Conservation (phyloP, 2,113 vertebrate species). For the Bambusicola thoracicus region DNA sequence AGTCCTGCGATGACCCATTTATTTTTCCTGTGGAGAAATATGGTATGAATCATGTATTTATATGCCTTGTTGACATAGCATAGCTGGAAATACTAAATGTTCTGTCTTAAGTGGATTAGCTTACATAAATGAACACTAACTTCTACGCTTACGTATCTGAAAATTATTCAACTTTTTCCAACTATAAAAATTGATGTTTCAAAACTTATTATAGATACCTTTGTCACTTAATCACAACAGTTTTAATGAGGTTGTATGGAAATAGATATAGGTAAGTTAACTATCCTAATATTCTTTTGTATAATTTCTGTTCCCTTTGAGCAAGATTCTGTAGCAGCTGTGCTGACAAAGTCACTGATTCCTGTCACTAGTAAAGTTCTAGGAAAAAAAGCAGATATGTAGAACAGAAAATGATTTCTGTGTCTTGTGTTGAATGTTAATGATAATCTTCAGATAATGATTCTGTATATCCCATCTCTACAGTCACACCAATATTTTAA, state of each 20-base stretch:
- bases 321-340: not conserved
- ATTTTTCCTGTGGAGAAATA: not conserved
- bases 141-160: not conserved
- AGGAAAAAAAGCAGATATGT: not conserved
- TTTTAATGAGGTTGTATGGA: not conserved
- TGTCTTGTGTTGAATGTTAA: not conserved
- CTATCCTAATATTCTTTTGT: not conserved
- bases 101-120: not conserved
- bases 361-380: not conserved
- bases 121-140: not conserved
- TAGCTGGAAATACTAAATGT: not conserved
- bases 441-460: not conserved
- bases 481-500: not conserved
- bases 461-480: not conserved
- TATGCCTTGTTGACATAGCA: not conserved
- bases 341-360: not conserved
- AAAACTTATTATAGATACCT: not conserved
- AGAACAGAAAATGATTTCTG: not conserved
- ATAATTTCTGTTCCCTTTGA: not conserved
- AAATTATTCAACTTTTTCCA: not conserved
- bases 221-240: not conserved
- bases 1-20: not conserved
- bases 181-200: not conserved
- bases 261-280: not conserved
- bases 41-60: not conserved